Base-by-base conservation (phyloP, 2,113 vertebrate species). In the Silurus asotus region DNA sequence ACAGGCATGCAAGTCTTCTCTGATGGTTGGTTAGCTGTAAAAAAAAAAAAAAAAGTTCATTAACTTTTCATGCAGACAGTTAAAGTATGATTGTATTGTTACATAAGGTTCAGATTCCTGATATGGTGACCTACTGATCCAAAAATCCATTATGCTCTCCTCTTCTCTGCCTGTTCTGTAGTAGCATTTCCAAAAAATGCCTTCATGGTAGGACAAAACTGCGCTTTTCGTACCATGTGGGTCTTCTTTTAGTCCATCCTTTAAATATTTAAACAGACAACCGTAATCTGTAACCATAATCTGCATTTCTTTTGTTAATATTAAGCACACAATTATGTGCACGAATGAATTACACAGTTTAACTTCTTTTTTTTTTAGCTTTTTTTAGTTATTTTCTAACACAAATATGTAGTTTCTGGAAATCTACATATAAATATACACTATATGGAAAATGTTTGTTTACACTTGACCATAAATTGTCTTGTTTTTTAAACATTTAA, bases 171-270 rank as follows among this genome's bases (percentile, higher is more conserved):
- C 88, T 58, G 93, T 95, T 88, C 69, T 90, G 91, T 96, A 96
- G 93, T 94, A 95, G 84, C 96, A 97, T 82, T 96, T 95, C 96
- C 96, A 96, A 90, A 97, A 97, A 87, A 97, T 95, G 51, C 96
- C 96, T 90, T 97, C 96, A 87, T 97, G 96, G 87, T 96, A 96
- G 85, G 95, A 95, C 89, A 92, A 92, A 28, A 28, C n/a, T 20
- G 23, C 0, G 23, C 19, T n/a, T 77, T 70, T 80, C 51, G 58
- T 2, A 55, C 8, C 72, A 20, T 14, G 48, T 61, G 19, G 28
- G 11, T 76, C 51, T 84, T 17, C 56, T 25, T 79, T 51, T 10
- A 65, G 55, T 5, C 61, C 53, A 65, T 79, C 79, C 83, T 87
- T 78, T 37, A 53, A 0, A 72, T 77, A 78, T 37, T n/a, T 84